Conservation (phyloP, 2,113 vertebrate species). For the Orthonyx spaldingii region DNA sequence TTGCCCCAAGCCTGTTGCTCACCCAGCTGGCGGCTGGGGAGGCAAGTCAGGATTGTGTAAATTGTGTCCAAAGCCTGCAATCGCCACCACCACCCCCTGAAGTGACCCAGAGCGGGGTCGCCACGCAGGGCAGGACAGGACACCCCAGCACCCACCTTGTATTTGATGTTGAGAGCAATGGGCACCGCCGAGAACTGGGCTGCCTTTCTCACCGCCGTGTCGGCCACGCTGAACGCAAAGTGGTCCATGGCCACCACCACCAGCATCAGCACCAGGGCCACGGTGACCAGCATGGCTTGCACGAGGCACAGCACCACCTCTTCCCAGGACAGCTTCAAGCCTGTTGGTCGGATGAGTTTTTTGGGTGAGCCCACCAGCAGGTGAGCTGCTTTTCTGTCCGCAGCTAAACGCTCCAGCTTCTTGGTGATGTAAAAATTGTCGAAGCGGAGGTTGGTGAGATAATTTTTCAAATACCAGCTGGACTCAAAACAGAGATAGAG, state of each 20-base stretch:
- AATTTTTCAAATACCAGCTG: constrained; percentile 79
- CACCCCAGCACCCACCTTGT: constrained; percentile 67
- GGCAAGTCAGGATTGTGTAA: background rate
- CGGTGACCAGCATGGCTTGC: constrained; percentile 67
- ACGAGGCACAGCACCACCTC: constrained; percentile 74
- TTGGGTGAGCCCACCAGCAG: constrained; percentile 28
- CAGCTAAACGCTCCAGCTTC: constrained; percentile 51
- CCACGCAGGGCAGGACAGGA: fast-evolving
- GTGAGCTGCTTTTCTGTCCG: constrained; percentile 9
- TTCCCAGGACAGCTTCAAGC: constrained; percentile 69
- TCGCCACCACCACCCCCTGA: background rate
- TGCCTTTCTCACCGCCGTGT: constrained; percentile 63
- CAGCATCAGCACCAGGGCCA: constrained; percentile 74
- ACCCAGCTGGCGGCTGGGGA: background rate
- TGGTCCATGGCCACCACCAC: constrained; percentile 75
- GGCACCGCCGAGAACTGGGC: constrained; percentile 75
- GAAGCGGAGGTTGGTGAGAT: constrained; percentile 81
- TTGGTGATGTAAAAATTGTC: constrained; percentile 80
- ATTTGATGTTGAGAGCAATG: constrained; percentile 71
- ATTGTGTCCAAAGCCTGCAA: background rate
- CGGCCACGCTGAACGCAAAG: constrained; percentile 74
- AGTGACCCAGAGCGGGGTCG: fast-evolving
- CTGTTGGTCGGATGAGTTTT: constrained; percentile 51
- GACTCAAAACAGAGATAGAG: constrained; percentile 77
- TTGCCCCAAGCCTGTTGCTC: background rate